Conservation (phyloP, 2,797 vertebrate genomes). For the Crocodylus rhombifer region DNA sequence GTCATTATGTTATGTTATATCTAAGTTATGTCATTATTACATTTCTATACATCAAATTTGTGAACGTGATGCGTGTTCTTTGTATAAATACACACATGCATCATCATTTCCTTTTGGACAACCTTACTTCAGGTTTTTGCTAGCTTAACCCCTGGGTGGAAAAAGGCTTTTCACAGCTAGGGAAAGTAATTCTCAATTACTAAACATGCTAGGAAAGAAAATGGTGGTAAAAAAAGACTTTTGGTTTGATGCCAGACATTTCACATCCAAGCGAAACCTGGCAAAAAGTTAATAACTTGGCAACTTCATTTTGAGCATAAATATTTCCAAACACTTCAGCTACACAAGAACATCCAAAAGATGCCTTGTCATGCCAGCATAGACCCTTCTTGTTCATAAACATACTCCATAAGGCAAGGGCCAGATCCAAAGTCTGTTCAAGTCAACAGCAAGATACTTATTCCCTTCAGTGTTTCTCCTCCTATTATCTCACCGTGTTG, state of each 20-base stretch:
- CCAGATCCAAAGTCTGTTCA: not conserved
- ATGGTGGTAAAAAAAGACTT: accelerated
- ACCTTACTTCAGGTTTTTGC: not conserved
- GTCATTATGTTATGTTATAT: not conserved
- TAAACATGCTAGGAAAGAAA: not conserved
- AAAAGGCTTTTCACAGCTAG: not conserved
- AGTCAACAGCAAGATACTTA: too few species aligned
- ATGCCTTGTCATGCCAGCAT: not conserved
- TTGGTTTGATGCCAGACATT: not conserved
- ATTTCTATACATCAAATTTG: not conserved
- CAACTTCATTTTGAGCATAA: not conserved
- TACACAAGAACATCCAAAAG: not conserved
- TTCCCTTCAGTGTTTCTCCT: too few species aligned
- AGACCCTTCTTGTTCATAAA: not conserved
- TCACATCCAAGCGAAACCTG: not conserved
- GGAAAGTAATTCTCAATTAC: not conserved
- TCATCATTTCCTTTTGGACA: not conserved
- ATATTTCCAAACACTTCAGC: not conserved
- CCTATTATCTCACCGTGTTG: too few species aligned
- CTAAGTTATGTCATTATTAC: not conserved
- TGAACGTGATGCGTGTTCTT: not conserved
- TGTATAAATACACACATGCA: not conserved
- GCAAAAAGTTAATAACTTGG: not conserved
- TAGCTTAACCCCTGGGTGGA: not conserved
- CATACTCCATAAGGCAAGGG: not conserved